Evolutionary conservation across 2,113 vertebrate genomes (phyloP).

Genomic region (Monopterus albus): DNA sequence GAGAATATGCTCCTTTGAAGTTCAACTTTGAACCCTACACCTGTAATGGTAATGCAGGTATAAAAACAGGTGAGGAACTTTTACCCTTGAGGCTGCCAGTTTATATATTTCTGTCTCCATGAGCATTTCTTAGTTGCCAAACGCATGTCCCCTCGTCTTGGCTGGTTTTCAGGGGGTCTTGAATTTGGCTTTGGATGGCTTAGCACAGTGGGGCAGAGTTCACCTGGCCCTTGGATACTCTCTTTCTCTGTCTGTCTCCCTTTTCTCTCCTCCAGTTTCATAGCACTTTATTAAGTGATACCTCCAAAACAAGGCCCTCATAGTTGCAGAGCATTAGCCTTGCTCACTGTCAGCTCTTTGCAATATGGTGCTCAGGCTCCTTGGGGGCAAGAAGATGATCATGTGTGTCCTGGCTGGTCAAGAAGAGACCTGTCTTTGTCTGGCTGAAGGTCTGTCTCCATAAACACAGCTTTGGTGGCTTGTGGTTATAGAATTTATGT

Average conservation of each 20-base stretch:
- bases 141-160: neutral
- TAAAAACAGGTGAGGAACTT: slow-evolving; percentile 40
- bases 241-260: slow-evolving; percentile 18
- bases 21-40: slow-evolving; percentile 82
- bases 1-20: slow-evolving; percentile 85
- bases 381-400: slow-evolving; percentile 56
- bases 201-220: slow-evolving; percentile 43
- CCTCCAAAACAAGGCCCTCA: slow-evolving; percentile 69
- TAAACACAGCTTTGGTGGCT: slow-evolving; percentile 59
- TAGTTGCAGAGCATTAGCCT: slow-evolving; percentile 60
- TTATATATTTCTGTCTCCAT: slow-evolving; percentile 10
- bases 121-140: neutral
- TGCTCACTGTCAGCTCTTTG: slow-evolving; percentile 78
- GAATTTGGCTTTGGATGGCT: slow-evolving; percentile 47
- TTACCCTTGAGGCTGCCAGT: slow-evolving; percentile 3
- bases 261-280: slow-evolving; percentile 70
- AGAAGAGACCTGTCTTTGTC: slow-evolving; percentile 75
- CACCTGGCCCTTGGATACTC: slow-evolving; percentile 24
- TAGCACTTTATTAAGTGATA: slow-evolving; percentile 70
- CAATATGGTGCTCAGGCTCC: slow-evolving; percentile 69
- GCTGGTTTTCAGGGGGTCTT: slow-evolving; percentile 15
- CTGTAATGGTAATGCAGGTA: slow-evolving; percentile 40
- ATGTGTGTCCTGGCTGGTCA: slow-evolving; percentile 63
- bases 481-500: slow-evolving; percentile 59
- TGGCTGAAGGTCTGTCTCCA: slow-evolving; percentile 36